Evolutionary conservation across 2,113 vertebrate genomes (phyloP), one percentile per base, ranked within the genome.

Genomic region (Chloroceryle aenea): DNA sequence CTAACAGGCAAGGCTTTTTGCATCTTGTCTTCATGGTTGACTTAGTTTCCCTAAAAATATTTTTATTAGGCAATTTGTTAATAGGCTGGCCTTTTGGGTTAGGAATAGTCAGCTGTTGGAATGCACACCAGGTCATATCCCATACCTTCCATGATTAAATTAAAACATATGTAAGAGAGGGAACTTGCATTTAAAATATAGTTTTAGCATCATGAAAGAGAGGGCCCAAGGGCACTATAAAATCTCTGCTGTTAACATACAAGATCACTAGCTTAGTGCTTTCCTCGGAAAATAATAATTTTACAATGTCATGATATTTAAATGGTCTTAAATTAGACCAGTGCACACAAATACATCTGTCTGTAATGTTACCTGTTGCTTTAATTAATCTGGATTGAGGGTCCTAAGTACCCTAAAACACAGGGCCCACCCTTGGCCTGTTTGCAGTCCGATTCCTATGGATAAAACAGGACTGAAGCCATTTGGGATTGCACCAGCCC

Each of bases 61-160:
- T 88, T 95, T 95, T 88, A 88, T 77, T 64, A 91, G 74, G 52
- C 47, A 74, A 86, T 77, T 95, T 89, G 52, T 88, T 83, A 74
- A 56, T 88, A 56, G 76, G 4, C 19, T 32, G 30, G 56, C 14
- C 68, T 87, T 94, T 95, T 71, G 18, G 55, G 64, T 85, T 82
- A 85, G 77, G 50, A 81, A 42, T 32, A 53, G 71, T 68, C 80
- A 89, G 23, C 36, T 85, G 12, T 3, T 93, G 90, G 84, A 93
- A 93, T 1, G 6, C 83, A 50, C 40, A 87, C 14, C 74, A 82
- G 48, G 72, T 72, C 56, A 61, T 62, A 55, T 86, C 26, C 55
- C 38, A 50, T 85, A 66, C 58, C 55, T 95, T 93, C 73, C 29
- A 55, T 68, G 26, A 89, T 85, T 85, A 89, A 93, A 94, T 85